Conservation (phyloP, 2,797 vertebrate genomes). For the Hydrophis major region DNA sequence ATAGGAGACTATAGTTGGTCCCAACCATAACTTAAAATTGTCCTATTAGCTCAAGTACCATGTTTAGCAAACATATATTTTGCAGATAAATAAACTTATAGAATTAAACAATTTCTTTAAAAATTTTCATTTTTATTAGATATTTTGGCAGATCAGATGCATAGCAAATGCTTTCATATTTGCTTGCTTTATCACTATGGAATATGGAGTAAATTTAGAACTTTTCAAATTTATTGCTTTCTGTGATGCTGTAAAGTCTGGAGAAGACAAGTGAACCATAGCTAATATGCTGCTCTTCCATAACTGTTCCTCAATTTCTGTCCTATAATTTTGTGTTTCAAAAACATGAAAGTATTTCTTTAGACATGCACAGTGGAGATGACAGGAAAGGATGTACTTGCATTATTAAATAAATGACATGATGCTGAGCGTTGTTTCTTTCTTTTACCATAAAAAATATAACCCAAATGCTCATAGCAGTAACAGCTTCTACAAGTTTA, state of each 20-base stretch:
- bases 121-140: conserved; percentile 41
- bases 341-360: background rate
- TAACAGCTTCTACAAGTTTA: background rate
- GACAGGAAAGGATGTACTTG: background rate
- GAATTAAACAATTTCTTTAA: conserved; percentile 14
- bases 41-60: conserved; percentile 41
- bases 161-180: conserved; percentile 14
- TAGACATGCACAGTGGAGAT: background rate
- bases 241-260: background rate
- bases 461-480: background rate
- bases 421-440: background rate
- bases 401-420: background rate
- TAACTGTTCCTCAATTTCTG: background rate
- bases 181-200: conserved; percentile 38
- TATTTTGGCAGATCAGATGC: conserved; percentile 36
- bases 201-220: conserved; percentile 31
- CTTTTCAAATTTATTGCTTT: background rate
- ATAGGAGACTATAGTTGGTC: conserved; percentile 22
- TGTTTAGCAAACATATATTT: conserved; percentile 26
- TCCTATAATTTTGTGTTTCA: background rate
- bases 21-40: conserved; percentile 26
- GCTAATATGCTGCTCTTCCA: background rate
- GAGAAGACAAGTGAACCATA: background rate
- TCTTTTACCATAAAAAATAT: background rate
- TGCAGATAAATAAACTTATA: conserved; percentile 41